These are phyloP conservation scores for Rhodophaea formosa DNA, from an alignment of 2,888 invertebrate genomes.

Conservation along the genomic window DNA sequence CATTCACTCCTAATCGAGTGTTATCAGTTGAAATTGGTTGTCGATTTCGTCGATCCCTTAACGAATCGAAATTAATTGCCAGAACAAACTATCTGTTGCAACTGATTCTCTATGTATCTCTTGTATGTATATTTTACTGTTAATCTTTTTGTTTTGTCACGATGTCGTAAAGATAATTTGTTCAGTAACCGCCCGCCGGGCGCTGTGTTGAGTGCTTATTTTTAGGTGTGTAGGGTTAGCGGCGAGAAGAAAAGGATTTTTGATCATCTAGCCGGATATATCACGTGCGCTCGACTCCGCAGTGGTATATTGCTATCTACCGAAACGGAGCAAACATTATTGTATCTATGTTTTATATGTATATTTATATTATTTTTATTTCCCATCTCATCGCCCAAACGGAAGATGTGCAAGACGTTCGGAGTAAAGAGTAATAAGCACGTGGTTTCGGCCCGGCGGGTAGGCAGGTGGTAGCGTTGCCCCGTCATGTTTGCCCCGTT, in stretches of 20 bases:
- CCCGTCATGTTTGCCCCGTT: conserved; percentile 74
- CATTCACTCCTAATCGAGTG: conserved; percentile 1
- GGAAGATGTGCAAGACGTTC: background rate
- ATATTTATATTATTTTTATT: conserved; percentile 42
- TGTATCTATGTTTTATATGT: conserved; percentile 38
- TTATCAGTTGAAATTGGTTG: conserved; percentile 62
- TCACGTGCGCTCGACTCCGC: conserved; percentile 60
- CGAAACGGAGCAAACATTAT: conserved; percentile 79
- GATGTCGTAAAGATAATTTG: conserved; percentile 74
- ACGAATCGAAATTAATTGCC: conserved; percentile 32
- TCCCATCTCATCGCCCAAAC: conserved; percentile 22
- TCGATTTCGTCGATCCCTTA: conserved; percentile 56
- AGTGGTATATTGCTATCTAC: conserved; percentile 67
- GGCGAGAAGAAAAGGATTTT: conserved; percentile 84
- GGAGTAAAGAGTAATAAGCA: background rate
- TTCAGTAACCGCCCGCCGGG: conserved; percentile 70
- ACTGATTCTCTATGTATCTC: conserved; percentile 28
- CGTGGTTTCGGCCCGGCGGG: background rate
- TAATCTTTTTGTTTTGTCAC: conserved; percentile 42
- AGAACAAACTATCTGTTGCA: conserved; percentile 76
- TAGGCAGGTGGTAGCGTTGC: background rate
- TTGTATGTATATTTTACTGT: conserved; percentile 41
- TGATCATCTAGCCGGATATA: conserved; percentile 82
- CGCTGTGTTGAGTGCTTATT: conserved; percentile 74
- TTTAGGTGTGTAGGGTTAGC: conserved; percentile 77